These are phyloP conservation scores for Empis stercorea DNA, from an alignment of 2,888 invertebrate species.

Conservation along the genomic window DNA sequence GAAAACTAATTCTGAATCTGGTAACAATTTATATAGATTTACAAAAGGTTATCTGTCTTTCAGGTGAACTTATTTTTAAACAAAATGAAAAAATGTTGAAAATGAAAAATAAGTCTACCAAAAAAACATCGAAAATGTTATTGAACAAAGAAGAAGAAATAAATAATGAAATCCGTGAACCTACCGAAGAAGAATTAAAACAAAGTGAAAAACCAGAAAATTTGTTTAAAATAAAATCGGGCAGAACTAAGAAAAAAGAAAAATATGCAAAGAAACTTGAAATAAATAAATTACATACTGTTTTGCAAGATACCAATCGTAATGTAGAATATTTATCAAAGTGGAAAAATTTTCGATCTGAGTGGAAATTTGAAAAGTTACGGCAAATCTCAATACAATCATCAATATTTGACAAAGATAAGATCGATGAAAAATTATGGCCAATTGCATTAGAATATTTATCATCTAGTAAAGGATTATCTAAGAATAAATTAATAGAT, in stretches of 20 bases:
- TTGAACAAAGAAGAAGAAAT: too few relatives aligned
- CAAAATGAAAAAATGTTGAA: too few relatives aligned
- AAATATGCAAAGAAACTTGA: constrained; percentile 45
- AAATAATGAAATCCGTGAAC: constrained; percentile 20
- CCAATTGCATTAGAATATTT: constrained; percentile 56
- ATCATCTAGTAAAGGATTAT: constrained; percentile 52
- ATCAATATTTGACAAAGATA: constrained; percentile 47
- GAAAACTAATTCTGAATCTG: too few relatives aligned
- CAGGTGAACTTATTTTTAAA: too few relatives aligned
- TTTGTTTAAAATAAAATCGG: constrained; percentile 41
- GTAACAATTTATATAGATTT: too few relatives aligned
- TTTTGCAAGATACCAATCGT: constrained; percentile 44
- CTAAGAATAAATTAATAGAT: constrained; percentile 46
- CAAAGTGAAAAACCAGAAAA: constrained; percentile 31
- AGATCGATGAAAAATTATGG: constrained; percentile 50
- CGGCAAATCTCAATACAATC: constrained; percentile 65
- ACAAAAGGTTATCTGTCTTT: too few relatives aligned
- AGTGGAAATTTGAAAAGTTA: constrained; percentile 73
- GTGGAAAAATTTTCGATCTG: constrained; percentile 55
- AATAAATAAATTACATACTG: constrained; percentile 40
- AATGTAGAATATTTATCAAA: constrained; percentile 54
- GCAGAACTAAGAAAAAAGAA: constrained; percentile 50
- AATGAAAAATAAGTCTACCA: too few relatives aligned
- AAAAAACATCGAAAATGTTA: too few relatives aligned
- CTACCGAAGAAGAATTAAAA: constrained; percentile 28